phyloP scores from a whole-genome alignment of 2,888 invertebrate species.

The Cataglyphis cursor region DNA sequence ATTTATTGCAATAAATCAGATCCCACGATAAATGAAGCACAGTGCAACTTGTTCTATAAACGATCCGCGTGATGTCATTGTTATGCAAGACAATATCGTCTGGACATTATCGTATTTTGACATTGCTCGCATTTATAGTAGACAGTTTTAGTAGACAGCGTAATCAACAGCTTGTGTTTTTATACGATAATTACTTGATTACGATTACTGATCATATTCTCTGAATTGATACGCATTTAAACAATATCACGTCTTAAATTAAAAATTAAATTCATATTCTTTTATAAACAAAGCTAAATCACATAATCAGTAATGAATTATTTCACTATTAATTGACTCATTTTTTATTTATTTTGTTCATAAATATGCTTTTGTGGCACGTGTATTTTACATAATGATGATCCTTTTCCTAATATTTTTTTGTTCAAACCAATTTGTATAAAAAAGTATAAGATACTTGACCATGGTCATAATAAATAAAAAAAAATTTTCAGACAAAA shows the following conservation, averaged over 20 bases:
- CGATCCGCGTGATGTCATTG: constrained; percentile 53
- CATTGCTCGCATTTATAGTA: constrained; percentile 28
- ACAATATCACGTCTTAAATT: neutral
- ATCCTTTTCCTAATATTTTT: neutral
- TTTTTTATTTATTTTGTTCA: neutral
- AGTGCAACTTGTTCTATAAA: constrained; percentile 25
- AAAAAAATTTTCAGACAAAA: neutral
- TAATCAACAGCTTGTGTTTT: neutral
- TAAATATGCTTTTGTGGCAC: neutral
- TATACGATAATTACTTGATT: constrained; percentile 4
- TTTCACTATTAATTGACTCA: neutral
- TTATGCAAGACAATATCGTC: constrained; percentile 55
- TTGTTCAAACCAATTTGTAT: neutral
- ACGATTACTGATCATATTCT: neutral
- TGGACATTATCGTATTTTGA: constrained; percentile 51
- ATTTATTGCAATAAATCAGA: constrained; percentile 51
- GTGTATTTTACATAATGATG: neutral
- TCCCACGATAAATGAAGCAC: constrained; percentile 51
- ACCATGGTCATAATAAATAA: neutral
- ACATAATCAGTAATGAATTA: neutral
- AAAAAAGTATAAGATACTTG: neutral
- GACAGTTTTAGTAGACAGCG: neutral
- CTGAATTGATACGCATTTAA: neutral
- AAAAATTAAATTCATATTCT: neutral
- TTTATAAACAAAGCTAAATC: neutral